Evolutionary conservation across 2,797 vertebrate genomes (phyloP).

Genomic region (Mastacembelus armatus): DNA sequence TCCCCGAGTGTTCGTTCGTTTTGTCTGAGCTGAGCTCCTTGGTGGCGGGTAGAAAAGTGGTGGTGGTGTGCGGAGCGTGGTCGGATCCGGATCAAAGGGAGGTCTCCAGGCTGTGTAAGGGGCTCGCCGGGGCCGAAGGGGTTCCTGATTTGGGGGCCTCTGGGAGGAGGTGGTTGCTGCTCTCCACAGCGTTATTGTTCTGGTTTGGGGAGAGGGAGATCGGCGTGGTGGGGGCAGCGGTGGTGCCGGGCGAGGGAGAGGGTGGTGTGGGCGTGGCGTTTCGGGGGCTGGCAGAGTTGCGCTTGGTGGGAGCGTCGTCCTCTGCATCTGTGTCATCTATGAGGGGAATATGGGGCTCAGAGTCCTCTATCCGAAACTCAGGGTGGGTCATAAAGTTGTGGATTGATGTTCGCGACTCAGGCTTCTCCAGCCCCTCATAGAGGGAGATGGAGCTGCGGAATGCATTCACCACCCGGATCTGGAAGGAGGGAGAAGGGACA

Average conservation of each 20-base stretch:
- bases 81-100: conserved; percentile 96
- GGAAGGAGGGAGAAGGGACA: conserved; percentile 60
- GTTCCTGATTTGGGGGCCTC: conserved; percentile 94
- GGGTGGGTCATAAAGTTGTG: conserved; percentile 99
- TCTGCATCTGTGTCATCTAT: conserved; percentile 99
- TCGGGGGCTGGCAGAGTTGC: conserved; percentile 87
- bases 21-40: conserved; percentile 65
- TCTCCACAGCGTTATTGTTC: conserved; percentile 99
- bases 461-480: conserved; percentile 99
- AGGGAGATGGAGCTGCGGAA: conserved; percentile 99
- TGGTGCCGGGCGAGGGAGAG: conserved; percentile 66
- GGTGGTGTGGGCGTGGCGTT: conserved; percentile 87
- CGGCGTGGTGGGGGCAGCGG: conserved; percentile 81
- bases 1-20: conserved; percentile 45
- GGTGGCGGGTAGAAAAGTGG: conserved; percentile 65
- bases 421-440: conserved; percentile 98
- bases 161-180: conserved; percentile 93
- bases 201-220: conserved; percentile 92
- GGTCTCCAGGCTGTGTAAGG: conserved; percentile 99
- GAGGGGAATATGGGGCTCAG: conserved; percentile 98
- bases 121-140: conserved; percentile 94
- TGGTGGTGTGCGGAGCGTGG: conserved; percentile 53
- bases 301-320: conserved; percentile 98
- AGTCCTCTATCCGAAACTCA: conserved; percentile 99
- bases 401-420: conserved; percentile 96